Percentiles rank a stretch among this genome's conserved stretches.
phyloP scores from a whole-genome alignment of 37 sponge, comb jelly and placozoan species.

The Lycopodina hypogea region DNA sequence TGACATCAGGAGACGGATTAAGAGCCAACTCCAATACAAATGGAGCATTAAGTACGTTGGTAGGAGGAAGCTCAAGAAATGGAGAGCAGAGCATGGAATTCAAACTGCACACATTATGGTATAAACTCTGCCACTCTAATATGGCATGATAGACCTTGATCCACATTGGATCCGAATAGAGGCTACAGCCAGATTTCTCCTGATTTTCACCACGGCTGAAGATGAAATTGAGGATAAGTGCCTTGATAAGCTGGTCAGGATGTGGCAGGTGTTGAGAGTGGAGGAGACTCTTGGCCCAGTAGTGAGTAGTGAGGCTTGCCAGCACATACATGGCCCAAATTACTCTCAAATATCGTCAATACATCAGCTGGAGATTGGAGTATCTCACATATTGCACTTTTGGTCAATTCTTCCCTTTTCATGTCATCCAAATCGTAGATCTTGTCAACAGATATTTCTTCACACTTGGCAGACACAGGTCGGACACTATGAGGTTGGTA shows the following conservation, averaged over 20 bases:
- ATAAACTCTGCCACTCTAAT: conserved; percentile 11
- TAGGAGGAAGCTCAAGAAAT: no score
- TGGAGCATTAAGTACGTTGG: no score
- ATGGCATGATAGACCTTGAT: conserved; percentile 9
- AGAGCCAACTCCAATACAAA: no score
- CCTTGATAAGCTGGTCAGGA: not conserved
- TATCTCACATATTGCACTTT: conserved; percentile 1
- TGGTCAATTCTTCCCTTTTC: not conserved
- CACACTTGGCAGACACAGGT: not conserved
- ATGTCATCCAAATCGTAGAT: not conserved
- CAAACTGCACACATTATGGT: not conserved
- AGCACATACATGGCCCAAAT: not conserved
- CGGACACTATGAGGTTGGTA: not conserved
- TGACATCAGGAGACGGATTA: no score
- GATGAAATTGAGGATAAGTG: not conserved
- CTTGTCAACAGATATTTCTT: not conserved
- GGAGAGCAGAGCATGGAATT: not conserved
- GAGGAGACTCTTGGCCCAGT: not conserved
- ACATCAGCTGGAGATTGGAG: not conserved
- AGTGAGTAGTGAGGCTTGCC: not conserved
- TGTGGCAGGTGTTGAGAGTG: not conserved
- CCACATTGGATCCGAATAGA: not conserved
- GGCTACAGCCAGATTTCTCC: not conserved
- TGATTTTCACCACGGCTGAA: not conserved
- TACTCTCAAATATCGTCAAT: not conserved